Base-by-base conservation (phyloP, 2,888 invertebrate genomes). In the Labia minor region DNA sequence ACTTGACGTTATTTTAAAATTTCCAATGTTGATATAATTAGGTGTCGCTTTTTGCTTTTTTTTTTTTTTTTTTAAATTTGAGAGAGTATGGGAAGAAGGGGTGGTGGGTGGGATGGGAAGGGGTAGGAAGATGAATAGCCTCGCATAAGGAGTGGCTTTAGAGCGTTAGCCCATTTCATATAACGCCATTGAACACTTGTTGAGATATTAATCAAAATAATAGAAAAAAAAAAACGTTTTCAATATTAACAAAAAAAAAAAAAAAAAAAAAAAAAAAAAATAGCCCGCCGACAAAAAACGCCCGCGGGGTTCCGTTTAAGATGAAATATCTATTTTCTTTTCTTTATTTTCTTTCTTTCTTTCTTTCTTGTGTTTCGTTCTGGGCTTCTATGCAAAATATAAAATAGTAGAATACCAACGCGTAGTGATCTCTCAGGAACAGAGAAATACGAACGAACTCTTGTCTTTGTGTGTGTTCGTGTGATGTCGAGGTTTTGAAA, bases 111-210 rank as follows among this genome's bases (percentile, higher is more conserved):
- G n/a, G n/a, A n/a, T n/a, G n/a, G n/a, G 26, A 3, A 26, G 26
- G 8, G 26, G 26, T 26, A 26, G 26, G 26, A 26, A 49, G 49
- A 49, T 49, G n/a, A 49, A 49, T 49, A 49, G 49, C 49, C 49
- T 16, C 4, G n/a, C 16, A 49, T 3, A 49, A 14, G 49, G 49
- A 49, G 49, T 49, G 49, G 49, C 49, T 49, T 49, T 49, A 16
- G 16, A 49, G n/a, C n/a, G 14, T 49, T n/a, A 49, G 49, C 49
- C 49, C 49, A 49, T 49, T 49, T 49, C n/a, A 49, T 49, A 49
- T 49, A 49, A 49, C 49, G 49, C n/a, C 49, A 49, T 49, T 49
- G 49, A 49, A 49, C 49, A 49, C 49, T 49, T 49, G 49, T 49
- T 49, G 49, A 49, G 49, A 49, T 49, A 49, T 49, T 49, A 49